These are phyloP conservation scores for Drosophila punjabiensis DNA, from an alignment of 1,140 invertebrate genomes.

Conservation along the genomic window DNA sequence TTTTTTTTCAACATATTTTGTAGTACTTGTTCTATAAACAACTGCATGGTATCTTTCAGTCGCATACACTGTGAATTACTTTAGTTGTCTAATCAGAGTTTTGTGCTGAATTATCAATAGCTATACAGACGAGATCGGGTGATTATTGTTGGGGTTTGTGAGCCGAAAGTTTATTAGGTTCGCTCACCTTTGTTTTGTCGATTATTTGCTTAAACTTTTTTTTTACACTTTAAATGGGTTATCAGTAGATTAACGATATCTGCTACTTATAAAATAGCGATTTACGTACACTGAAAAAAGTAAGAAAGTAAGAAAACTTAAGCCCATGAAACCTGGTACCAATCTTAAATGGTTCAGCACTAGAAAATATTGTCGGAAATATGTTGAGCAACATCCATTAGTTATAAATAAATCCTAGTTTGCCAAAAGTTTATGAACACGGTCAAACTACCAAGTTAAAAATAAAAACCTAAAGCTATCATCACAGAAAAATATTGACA, in stretches of 20 bases:
- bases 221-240: neutral
- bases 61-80: neutral
- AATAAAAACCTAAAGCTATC: too few relatives aligned
- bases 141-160: neutral
- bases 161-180: neutral
- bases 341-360: neutral
- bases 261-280: neutral
- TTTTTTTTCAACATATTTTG: too few relatives aligned
- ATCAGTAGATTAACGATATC: constrained; percentile 2
- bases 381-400: neutral
- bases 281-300: neutral
- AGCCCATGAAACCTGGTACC: too few relatives aligned
- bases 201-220: neutral
- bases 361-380: neutral
- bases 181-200: neutral
- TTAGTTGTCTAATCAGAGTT: neutral
- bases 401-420: neutral
- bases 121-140: neutral
- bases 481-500: too few relatives aligned
- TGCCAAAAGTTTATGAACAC: too few relatives aligned
- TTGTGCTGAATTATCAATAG: neutral
- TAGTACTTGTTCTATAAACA: neutral
- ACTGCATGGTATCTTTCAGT: neutral
- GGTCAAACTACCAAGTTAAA: too few relatives aligned
- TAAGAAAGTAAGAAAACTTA: too few relatives aligned